A percentile compares a stretch with the other conserved stretches of the same genome.
These are phyloP conservation scores for Scalopus aquaticus DNA, from an alignment of 2,113 vertebrate species.

Conservation along the genomic window DNA sequence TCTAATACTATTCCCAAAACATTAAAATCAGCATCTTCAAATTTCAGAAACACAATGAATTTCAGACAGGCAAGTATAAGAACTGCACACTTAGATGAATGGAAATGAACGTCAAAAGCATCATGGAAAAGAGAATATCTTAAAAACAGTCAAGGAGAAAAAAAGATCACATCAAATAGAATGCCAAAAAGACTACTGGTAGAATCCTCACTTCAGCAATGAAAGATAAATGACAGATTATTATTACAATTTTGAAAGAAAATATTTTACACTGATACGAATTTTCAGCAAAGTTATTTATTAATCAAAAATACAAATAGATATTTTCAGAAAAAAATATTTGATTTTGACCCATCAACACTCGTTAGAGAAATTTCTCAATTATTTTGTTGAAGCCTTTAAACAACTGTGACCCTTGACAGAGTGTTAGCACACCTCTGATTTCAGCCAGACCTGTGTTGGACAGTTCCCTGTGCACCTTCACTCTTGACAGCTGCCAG, in stretches of 20 bases:
- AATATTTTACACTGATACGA: neutral
- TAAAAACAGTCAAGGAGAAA: neutral
- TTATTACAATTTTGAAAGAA: neutral
- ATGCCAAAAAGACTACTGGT: neutral
- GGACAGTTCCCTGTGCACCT: too few species aligned
- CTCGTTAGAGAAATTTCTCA: neutral
- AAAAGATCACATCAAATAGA: neutral
- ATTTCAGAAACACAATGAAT: neutral
- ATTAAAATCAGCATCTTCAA: neutral
- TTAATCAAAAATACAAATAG: too few species aligned
- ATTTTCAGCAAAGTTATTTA: neutral
- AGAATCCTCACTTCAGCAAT: neutral
- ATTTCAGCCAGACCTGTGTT: neutral
- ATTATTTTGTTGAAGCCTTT: neutral
- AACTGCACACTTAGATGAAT: neutral
- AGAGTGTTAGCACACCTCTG: neutral
- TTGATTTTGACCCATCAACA: neutral
- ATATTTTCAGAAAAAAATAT: neutral
- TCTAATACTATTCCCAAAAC: neutral
- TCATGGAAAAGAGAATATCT: neutral
- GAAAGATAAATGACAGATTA: neutral
- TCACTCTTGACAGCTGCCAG: neutral
- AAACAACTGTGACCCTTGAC: neutral
- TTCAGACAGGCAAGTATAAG: neutral
- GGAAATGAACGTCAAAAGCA: neutral